Conservation (phyloP, 2,797 vertebrate genomes). For the Martes flavigula region DNA sequence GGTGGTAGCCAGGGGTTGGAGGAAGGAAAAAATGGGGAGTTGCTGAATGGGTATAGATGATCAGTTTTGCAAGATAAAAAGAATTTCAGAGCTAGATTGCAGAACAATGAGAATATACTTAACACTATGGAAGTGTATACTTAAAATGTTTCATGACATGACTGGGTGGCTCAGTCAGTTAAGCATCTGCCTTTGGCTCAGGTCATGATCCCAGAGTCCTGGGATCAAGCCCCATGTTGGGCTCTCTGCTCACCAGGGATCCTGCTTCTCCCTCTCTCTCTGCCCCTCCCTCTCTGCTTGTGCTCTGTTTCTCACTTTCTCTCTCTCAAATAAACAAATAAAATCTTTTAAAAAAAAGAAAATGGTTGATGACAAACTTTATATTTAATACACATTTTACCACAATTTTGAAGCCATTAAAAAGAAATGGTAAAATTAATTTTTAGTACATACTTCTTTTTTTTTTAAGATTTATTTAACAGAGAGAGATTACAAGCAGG, state of each 20-base stretch:
- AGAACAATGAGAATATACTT: not conserved
- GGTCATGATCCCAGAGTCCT: too few relatives aligned
- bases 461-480: too few relatives aligned
- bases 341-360: not conserved
- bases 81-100: not conserved
- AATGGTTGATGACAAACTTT: not conserved
- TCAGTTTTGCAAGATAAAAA: not conserved
- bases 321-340: too few relatives aligned
- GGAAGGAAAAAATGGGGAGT: not conserved
- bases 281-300: too few relatives aligned
- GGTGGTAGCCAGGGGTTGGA: not conserved
- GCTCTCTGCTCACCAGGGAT: too few relatives aligned
- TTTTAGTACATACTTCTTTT: slow-evolving; percentile 14
- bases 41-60: not conserved
- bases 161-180: not conserved
- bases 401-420: not conserved
- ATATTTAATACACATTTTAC: not conserved
- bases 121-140: not conserved
- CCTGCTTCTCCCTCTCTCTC: too few relatives aligned
- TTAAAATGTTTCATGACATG: too few relatives aligned
- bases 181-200: not conserved
- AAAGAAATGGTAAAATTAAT: not conserved
- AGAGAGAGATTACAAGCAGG: too few relatives aligned
- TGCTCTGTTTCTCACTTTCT: too few relatives aligned
- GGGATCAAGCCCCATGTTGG: too few relatives aligned